A percentile compares a stretch with the other conserved stretches of the same genome.
phyloP scores from a whole-genome alignment of 2,888 invertebrate genomes.

The Netelia melanura region DNA sequence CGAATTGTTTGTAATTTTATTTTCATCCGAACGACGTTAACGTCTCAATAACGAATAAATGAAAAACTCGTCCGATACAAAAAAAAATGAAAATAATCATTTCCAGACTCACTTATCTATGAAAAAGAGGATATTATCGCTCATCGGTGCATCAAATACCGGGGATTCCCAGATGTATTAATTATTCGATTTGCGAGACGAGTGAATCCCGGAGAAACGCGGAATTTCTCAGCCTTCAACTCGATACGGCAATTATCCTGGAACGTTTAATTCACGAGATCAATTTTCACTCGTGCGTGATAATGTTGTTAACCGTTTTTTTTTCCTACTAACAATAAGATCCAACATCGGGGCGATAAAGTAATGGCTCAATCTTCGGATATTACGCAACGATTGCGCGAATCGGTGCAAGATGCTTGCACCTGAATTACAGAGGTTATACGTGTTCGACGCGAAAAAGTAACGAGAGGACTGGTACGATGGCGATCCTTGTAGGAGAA shows the following conservation, averaged over 20 bases:
- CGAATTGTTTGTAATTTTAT: background rate
- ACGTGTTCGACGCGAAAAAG: background rate
- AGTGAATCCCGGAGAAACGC: constrained; percentile 30
- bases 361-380: constrained; percentile 18
- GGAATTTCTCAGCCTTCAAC: background rate
- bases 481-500: constrained; percentile 9
- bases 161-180: constrained; percentile 4
- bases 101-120: background rate
- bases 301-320: constrained; percentile 73
- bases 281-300: constrained; percentile 67
- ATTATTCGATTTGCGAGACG: background rate
- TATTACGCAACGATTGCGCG: constrained; percentile 54
- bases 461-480: constrained; percentile 2
- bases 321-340: constrained; percentile 33
- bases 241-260: constrained; percentile 30
- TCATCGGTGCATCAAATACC: background rate
- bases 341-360: constrained; percentile 30
- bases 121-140: background rate
- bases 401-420: constrained; percentile 38
- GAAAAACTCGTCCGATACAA: too few relatives aligned
- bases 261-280: constrained; percentile 12
- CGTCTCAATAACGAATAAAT: background rate
- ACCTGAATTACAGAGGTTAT: background rate
- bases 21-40: background rate
- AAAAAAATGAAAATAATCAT: too few relatives aligned